phyloP scores from a whole-genome alignment of 2,113 vertebrate species.

The Salvelinus fontinalis region DNA sequence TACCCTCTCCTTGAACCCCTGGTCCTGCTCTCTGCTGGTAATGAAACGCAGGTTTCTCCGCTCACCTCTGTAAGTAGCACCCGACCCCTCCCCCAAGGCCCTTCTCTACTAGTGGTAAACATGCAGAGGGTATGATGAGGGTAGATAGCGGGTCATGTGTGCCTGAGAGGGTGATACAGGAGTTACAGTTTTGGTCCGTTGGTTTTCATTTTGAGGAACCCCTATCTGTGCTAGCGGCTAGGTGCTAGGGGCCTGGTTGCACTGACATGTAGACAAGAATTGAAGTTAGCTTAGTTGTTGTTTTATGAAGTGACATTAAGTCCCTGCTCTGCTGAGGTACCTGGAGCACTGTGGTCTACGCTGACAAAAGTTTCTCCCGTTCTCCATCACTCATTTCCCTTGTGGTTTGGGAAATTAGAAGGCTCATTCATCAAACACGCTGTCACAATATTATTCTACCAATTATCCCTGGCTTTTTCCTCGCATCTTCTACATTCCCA shows the following conservation, averaged over 20 bases:
- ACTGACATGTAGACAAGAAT: neutral
- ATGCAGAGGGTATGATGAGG: neutral
- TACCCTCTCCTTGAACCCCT: constrained; percentile 1
- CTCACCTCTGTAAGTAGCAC: constrained; percentile 3
- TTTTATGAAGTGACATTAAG: neutral
- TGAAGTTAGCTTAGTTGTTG: neutral
- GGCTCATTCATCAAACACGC: constrained; percentile 27
- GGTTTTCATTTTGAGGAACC: neutral
- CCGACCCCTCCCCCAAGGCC: neutral
- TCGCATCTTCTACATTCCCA: constrained; percentile 16
- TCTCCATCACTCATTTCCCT: constrained; percentile 3
- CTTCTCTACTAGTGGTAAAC: neutral
- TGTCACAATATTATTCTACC: constrained; percentile 48
- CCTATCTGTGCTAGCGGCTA: neutral
- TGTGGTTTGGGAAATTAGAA: constrained; percentile 12
- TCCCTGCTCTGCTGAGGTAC: constrained; percentile 5
- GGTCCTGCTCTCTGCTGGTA: neutral
- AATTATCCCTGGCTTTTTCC: constrained; percentile 23
- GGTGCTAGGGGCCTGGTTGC: neutral
- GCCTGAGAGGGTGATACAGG: neutral
- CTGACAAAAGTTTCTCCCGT: constrained; percentile 1
- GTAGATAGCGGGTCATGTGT: neutral
- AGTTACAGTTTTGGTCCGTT: neutral
- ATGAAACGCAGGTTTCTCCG: constrained; percentile 1
- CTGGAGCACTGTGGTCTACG: neutral